Conservation (phyloP, 2,888 invertebrate species). For the Drosophila robusta region DNA sequence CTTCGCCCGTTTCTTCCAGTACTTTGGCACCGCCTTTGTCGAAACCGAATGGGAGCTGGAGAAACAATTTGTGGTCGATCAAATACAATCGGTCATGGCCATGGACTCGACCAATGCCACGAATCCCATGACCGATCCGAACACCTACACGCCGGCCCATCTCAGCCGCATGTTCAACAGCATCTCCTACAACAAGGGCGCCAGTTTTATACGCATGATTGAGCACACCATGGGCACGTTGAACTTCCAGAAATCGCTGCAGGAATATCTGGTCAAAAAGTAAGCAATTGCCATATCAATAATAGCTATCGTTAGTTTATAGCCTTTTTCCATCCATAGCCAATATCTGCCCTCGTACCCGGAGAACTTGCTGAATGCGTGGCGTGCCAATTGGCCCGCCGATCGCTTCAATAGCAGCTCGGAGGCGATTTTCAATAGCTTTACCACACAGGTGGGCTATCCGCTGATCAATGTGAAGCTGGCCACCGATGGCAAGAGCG, state of each 20-base stretch:
- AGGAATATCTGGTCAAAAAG: slow-evolving; percentile 86
- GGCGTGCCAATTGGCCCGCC: slow-evolving; percentile 82
- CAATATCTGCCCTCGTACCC: slow-evolving; percentile 84
- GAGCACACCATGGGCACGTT: slow-evolving; percentile 87
- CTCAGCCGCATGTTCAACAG: slow-evolving; percentile 88
- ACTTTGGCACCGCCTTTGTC: slow-evolving; percentile 86
- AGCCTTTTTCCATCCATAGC: slow-evolving; percentile 41
- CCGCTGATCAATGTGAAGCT: slow-evolving; percentile 87
- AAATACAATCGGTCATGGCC: slow-evolving; percentile 88
- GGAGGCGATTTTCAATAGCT: slow-evolving; percentile 85
- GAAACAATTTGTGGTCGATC: slow-evolving; percentile 89
- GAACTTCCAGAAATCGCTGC: slow-evolving; percentile 86
- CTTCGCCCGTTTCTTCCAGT: slow-evolving; percentile 91
- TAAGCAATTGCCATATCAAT: slow-evolving; percentile 52
- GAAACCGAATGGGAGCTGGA: slow-evolving; percentile 88
- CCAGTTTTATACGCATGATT: slow-evolving; percentile 89
- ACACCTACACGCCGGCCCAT: slow-evolving; percentile 87
- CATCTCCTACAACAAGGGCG: slow-evolving; percentile 90
- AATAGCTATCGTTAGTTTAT: not conserved
- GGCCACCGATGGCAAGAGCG: slow-evolving; percentile 32
- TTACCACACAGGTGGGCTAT: slow-evolving; percentile 89
- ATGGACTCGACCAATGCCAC: slow-evolving; percentile 87
- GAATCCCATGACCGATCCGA: slow-evolving; percentile 87
- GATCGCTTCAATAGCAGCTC: slow-evolving; percentile 73
- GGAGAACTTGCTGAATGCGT: slow-evolving; percentile 85